phyloP scores from a whole-genome alignment of 1,140 invertebrate species.

The Hylaeus volcanicus region DNA sequence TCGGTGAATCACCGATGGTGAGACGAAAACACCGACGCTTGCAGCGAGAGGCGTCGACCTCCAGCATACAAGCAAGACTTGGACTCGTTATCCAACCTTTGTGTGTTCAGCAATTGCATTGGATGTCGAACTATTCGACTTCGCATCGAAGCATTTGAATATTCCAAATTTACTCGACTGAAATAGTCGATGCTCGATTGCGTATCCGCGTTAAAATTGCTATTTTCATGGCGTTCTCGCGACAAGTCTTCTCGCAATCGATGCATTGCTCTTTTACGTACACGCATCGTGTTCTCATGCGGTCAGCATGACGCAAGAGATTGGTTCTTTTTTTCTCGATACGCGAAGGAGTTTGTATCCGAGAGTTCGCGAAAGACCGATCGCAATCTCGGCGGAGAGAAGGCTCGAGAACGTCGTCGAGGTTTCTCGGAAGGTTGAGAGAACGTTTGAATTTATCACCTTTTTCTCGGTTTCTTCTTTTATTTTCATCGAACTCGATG shows the following conservation, averaged over 20 bases:
- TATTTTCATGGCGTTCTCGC: neutral
- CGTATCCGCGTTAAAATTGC: neutral
- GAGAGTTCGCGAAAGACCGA: neutral
- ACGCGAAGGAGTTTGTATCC: neutral
- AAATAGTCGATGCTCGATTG: too few relatives aligned
- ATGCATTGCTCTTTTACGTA: neutral
- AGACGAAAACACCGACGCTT: slow-evolving; percentile 20
- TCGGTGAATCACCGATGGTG: slow-evolving; percentile 41
- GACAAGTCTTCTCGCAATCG: slow-evolving; percentile 1
- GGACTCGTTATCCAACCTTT: too few relatives aligned
- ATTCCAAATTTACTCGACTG: neutral
- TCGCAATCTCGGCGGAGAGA: neutral
- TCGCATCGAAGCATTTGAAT: too few relatives aligned
- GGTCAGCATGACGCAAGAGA: neutral
- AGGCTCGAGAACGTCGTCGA: too few relatives aligned
- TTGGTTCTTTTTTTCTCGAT: neutral
- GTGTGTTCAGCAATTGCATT: too few relatives aligned
- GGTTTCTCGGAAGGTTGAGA: neutral
- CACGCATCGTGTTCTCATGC: neutral
- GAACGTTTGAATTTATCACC: too few relatives aligned
- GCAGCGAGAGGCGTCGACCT: slow-evolving; percentile 20
- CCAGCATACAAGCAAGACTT: neutral
- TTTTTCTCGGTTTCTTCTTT: too few relatives aligned
- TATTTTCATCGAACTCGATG: too few relatives aligned
- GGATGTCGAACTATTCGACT: too few relatives aligned